A percentile compares a stretch with the other conserved stretches of the same genome.
Evolutionary conservation across 2,113 vertebrate species (phyloP).

Genomic region (Nansenia antarctica): DNA sequence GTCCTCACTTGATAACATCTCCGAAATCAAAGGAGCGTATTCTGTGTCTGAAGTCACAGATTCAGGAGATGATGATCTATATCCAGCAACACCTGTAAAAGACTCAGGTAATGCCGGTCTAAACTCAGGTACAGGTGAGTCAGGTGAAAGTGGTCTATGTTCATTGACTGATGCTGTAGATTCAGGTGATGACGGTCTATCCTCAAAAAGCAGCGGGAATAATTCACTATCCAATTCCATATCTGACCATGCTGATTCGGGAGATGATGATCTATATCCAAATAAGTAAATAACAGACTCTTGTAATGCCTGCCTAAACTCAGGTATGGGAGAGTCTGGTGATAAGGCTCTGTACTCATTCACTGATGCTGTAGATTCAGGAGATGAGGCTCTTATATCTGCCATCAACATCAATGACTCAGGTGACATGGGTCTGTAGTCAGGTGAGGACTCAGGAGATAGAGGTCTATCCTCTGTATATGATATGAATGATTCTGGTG

Average conservation of each 20-base stretch:
- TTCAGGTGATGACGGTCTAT: conserved; percentile 31
- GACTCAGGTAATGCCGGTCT: no score
- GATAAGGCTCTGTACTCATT: conserved; percentile 43
- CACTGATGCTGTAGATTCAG: conserved; percentile 41
- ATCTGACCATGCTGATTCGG: conserved; percentile 39
- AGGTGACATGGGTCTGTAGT: conserved; percentile 41
- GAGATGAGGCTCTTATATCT: conserved; percentile 27
- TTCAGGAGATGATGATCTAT: no score
- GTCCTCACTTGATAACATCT: conserved; percentile 29
- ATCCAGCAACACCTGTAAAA: no score
- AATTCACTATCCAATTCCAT: conserved; percentile 13
- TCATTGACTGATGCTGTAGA: conserved; percentile 36
- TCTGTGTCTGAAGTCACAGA: no score
- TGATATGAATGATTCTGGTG: conserved; percentile 48
- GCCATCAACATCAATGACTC: conserved; percentile 1
- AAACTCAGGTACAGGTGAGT: conserved; percentile 36
- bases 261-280: conserved; percentile 14
- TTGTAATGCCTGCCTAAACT: conserved; percentile 32
- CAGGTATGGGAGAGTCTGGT: conserved; percentile 47
- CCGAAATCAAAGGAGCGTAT: no score
- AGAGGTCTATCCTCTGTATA: conserved; percentile 25
- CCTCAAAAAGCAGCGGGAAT: conserved; percentile 12
- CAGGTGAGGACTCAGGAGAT: conserved; percentile 39
- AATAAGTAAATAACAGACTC: conserved; percentile 4
- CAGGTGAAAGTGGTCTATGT: conserved; percentile 7